phyloP scores from a whole-genome alignment of 1,140 invertebrate species.

The Pseudomyrmex dendroicus region DNA sequence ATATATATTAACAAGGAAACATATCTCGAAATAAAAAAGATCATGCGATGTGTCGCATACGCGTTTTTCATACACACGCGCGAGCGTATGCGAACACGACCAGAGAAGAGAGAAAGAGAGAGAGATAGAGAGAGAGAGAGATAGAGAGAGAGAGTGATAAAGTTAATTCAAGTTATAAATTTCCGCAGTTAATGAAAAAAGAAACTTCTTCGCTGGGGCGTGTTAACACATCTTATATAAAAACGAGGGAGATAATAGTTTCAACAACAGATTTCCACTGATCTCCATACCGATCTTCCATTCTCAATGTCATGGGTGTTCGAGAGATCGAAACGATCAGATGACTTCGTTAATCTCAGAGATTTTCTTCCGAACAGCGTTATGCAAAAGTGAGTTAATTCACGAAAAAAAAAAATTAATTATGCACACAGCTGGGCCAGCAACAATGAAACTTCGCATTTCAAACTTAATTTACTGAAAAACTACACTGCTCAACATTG shows the following conservation, averaged over 20 bases:
- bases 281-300: conserved; percentile 22
- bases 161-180: conserved; percentile 8
- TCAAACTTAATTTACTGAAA: conserved; percentile 49
- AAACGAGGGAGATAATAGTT: conserved; percentile 25
- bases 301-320: neutral
- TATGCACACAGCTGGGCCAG: conserved; percentile 16
- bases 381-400: conserved; percentile 37
- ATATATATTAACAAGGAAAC: conserved; percentile 26
- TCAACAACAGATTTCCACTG: conserved; percentile 38
- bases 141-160: neutral
- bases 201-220: conserved; percentile 36
- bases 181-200: conserved; percentile 41
- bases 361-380: neutral
- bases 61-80: conserved; percentile 27
- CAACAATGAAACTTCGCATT: conserved; percentile 37
- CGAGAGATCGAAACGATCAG: neutral
- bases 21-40: conserved; percentile 75
- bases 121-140: neutral
- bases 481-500: conserved; percentile 43
- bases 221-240: conserved; percentile 42
- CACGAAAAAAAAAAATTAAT: conserved; percentile 34
- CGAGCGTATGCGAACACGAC: conserved; percentile 31
- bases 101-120: neutral
- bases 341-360: conserved; percentile 8
- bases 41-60: conserved; percentile 62